A percentile compares a stretch with the other conserved stretches of the same genome.
These are phyloP conservation scores for Microctonus hyperodae DNA, from an alignment of 2,888 invertebrate genomes.

Conservation along the genomic window DNA sequence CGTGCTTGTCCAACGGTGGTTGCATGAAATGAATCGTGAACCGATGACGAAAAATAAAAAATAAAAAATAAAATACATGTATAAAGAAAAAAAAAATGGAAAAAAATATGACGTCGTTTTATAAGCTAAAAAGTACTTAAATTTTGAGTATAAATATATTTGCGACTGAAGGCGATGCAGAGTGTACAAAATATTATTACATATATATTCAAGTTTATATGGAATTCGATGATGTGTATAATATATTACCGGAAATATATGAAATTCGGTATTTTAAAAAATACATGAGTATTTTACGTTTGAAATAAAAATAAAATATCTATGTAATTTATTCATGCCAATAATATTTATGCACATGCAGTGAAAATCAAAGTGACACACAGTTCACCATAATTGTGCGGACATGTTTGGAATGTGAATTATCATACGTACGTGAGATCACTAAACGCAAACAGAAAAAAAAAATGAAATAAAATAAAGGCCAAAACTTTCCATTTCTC, in stretches of 20 bases:
- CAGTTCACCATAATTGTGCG: slow-evolving; percentile 20
- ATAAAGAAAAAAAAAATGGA: not conserved
- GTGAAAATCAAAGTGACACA: slow-evolving; percentile 14
- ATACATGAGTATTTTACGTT: no score
- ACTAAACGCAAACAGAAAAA: not conserved
- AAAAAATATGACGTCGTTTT: not conserved
- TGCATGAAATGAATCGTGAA: not conserved
- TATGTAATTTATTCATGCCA: not conserved
- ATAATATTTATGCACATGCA: slow-evolving; percentile 4
- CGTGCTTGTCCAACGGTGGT: not conserved
- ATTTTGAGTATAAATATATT: not conserved
- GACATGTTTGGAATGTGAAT: slow-evolving; percentile 26
- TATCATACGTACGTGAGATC: slow-evolving; percentile 14
- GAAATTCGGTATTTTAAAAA: no score
- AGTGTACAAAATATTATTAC: slow-evolving; percentile 8
- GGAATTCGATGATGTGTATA: no score
- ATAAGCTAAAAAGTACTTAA: not conserved
- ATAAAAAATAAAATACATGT: no score
- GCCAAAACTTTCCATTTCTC: not conserved
- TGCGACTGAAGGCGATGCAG: slow-evolving; percentile 2
- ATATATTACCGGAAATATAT: no score
- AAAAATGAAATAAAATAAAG: not conserved
- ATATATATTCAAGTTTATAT: no score
- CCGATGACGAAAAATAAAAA: not conserved
- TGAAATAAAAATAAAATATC: no score